These are phyloP conservation scores for Metellina segmentata DNA, from an alignment of 2,888 invertebrate genomes.

Conservation along the genomic window DNA sequence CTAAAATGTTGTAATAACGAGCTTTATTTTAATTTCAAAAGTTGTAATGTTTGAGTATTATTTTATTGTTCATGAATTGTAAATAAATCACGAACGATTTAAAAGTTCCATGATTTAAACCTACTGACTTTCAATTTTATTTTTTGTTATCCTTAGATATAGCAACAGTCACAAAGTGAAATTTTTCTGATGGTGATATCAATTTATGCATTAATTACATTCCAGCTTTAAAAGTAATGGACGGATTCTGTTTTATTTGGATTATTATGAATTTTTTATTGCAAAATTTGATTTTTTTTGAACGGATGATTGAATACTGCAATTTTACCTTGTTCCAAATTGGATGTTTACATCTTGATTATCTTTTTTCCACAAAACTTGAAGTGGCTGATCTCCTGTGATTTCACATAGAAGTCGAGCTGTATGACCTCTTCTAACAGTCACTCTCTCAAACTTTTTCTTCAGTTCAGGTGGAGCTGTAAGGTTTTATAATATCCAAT, in stretches of 20 bases:
- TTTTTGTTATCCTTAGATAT: too few relatives aligned
- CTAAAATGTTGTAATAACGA: too few relatives aligned
- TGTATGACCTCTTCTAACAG: slow-evolving; percentile 70
- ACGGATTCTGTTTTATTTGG: too few relatives aligned
- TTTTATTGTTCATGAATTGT: too few relatives aligned
- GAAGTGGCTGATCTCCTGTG: slow-evolving; percentile 68
- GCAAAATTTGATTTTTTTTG: not conserved
- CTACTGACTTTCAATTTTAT: too few relatives aligned
- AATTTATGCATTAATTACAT: not conserved
- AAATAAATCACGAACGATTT: too few relatives aligned
- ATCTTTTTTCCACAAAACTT: slow-evolving; percentile 70
- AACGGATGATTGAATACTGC: not conserved
- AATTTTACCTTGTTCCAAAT: slow-evolving; percentile 66
- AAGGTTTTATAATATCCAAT: not conserved
- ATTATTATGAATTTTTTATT: too few relatives aligned
- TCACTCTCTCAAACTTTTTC: slow-evolving; percentile 58
- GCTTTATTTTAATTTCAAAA: too few relatives aligned
- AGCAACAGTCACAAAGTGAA: not conserved
- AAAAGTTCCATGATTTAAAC: too few relatives aligned
- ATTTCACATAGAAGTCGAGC: slow-evolving; percentile 71
- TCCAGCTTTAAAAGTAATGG: not conserved
- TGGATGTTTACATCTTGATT: slow-evolving; percentile 70
- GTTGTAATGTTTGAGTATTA: too few relatives aligned
- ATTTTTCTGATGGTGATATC: not conserved
- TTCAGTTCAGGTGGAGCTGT: slow-evolving; percentile 72